Evolutionary conservation across 2,888 invertebrate genomes (phyloP).

Genomic region (Diplolepis rosae): DNA sequence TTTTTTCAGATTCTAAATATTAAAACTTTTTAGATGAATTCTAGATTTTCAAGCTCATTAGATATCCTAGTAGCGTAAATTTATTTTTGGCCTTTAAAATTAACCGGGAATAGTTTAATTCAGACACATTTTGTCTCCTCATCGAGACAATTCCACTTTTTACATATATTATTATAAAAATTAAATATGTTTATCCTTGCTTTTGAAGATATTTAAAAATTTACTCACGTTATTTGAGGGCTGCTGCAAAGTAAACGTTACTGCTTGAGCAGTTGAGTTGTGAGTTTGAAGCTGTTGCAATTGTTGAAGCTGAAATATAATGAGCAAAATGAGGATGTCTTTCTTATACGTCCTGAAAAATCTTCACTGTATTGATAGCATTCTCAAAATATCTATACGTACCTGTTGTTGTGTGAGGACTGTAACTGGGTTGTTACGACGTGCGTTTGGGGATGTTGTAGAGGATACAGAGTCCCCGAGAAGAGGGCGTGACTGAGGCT

Average conservation of each 20-base stretch:
- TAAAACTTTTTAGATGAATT: too few species aligned
- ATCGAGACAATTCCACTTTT: too few species aligned
- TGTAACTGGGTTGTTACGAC: constrained; percentile 70
- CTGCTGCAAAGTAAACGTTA: constrained; percentile 71
- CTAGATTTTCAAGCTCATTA: too few species aligned
- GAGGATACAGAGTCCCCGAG: constrained; percentile 74
- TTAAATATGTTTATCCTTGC: not conserved
- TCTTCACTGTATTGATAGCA: too few species aligned
- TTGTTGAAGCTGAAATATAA: constrained; percentile 66
- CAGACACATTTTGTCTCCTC: too few species aligned
- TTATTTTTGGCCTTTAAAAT: too few species aligned
- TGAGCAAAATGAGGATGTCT: not conserved
- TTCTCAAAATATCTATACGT: constrained; percentile 22
- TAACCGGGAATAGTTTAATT: too few species aligned
- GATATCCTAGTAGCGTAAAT: too few species aligned
- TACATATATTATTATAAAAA: not conserved
- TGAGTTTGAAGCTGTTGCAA: constrained; percentile 71
- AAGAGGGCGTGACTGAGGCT: constrained; percentile 74
- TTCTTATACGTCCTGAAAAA: not conserved
- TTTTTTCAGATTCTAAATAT: too few species aligned
- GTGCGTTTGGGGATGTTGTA: constrained; percentile 72
- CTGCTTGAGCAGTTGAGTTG: constrained; percentile 68
- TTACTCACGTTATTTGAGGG: constrained; percentile 67
- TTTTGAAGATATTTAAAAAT: not conserved
- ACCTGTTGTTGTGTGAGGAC: constrained; percentile 72